Evolutionary conservation across 2,797 vertebrate species (phyloP), one percentile per base, ranked within the genome.

Genomic region (Dallia pectoralis): DNA sequence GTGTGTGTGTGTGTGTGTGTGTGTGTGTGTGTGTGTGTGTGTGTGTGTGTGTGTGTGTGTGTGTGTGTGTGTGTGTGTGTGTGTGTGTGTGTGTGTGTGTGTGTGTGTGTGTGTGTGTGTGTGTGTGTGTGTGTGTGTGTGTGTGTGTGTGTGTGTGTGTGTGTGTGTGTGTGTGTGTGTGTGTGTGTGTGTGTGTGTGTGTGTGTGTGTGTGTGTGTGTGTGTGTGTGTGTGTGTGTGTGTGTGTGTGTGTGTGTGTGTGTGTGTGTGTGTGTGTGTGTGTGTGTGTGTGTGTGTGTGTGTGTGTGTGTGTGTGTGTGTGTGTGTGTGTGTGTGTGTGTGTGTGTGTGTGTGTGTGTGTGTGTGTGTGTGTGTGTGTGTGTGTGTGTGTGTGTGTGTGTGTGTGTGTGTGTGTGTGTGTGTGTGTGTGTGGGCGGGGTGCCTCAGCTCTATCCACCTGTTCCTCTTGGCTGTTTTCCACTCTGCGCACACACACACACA

Each of bases 391-490:
- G 67, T 32, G 69, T 67, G 70, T 53, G 70, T 61, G 30, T 59
- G 69, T 71, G 78, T n/a, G 70, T 76, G 71, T 71, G 78, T 76
- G 76, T 59, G n/a, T 29, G 67, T 30, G 48, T 71, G 25, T 68
- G 18, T 36, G 47, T 18, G 70, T 49, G 56, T 67, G 70, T 69
- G 47, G 49, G 70, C 29, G 53, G 29, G 62, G 7, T 18, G 44
- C 22, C 69, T 71, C 75, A 69, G 77, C 36, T 48, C 71, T 78
- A 61, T 67, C 73, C 75, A 77, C 77, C 80, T 81, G 77, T 76
- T 86, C 71, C 59, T 67, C 75, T 77, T 72, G 72, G 82, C 76
- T 84, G 77, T 81, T 80, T 65, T 48, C 30, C 77, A 67, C 77
- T 73, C 79, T 67, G 75, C 69, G 67, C n/a, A n/a, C n/a, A n/a